Evolutionary conservation across 2,797 vertebrate genomes (phyloP).

Genomic region (Pangasius larnaudii): DNA sequence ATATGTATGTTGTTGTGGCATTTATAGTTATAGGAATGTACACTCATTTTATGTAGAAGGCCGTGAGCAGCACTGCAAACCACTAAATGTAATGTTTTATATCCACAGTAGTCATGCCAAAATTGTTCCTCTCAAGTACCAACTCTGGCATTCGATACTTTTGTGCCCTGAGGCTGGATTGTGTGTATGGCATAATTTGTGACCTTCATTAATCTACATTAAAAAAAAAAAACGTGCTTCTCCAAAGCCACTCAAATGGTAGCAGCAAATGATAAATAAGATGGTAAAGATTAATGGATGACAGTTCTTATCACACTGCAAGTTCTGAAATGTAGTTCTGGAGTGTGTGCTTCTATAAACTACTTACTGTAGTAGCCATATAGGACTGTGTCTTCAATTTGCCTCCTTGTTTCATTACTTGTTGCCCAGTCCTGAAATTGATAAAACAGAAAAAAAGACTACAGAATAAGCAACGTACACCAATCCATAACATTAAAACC

Average conservation of each 20-base stretch:
- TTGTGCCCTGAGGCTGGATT: background rate
- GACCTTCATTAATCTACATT: background rate
- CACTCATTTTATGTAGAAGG: background rate
- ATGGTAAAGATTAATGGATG: background rate
- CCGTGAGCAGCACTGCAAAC: background rate
- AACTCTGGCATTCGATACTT: background rate
- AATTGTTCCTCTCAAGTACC: background rate
- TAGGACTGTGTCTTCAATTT: conserved; percentile 93
- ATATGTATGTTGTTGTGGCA: background rate
- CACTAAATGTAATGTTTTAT: background rate
- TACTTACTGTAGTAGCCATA: conserved; percentile 97
- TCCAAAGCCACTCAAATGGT: background rate
- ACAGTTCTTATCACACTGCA: background rate
- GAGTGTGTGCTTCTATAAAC: background rate
- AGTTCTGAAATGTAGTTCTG: background rate
- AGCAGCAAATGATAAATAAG: background rate
- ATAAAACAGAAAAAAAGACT: conserved; percentile 35
- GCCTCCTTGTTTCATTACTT: conserved; percentile 85
- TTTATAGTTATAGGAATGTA: background rate
- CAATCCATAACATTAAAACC: too few species aligned
- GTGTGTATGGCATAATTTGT: background rate
- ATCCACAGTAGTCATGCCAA: background rate
- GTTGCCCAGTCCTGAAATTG: conserved; percentile 88
- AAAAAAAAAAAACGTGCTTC: background rate
- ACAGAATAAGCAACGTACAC: background rate